Base-by-base conservation (phyloP, 2,888 invertebrate species). In the Rhaphigaster nebulosa region DNA sequence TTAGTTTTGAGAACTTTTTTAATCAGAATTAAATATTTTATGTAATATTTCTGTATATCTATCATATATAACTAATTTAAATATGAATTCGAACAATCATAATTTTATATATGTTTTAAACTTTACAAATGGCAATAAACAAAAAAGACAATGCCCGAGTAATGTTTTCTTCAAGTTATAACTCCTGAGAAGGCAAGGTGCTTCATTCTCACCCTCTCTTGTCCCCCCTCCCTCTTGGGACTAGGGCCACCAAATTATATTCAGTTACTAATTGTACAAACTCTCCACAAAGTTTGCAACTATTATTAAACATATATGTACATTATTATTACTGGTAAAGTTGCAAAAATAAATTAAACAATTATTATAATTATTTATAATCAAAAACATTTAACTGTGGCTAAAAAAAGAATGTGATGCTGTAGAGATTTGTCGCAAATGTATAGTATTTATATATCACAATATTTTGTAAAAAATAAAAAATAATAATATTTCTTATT, bases 141-240 rank as follows among this genome's bases (percentile, higher is more conserved):
- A 29, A 13, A 5, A 65, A 29, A 15, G 12, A 65, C 38, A 34
- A 38, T 34, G 70, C 34, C 34, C 1, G 20, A 8, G 38, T 76
- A 76, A 38, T 76, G 70, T 76, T 76, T 76, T 76, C 70, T 76
- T 76, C 34, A 38, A 38, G 70, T 76, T 76, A 76, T 76, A 76
- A 76, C 38, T 38, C 70, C 20, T 8, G 70, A 76, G 70, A 23
- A 20, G 70, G 70, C 34, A 20, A 76, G 23, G 38, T 76, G 70
- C 20, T 76, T 38, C 34, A 76, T 76, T 76, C 45, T 45, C 84
- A 84, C 84, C 84, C 84, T 84, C 84, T 41, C 84, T n/a, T n/a
- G 15, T 20, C 23, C n/a, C 80, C 76, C n/a, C n/a, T 38, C 41
- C 84, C 84, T 45, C 45, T 26, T 45, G 45, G 84, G 84, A 45